phyloP scores from a whole-genome alignment of 64 coral and sea anemone genomes.

The Orbicella faveolata region DNA sequence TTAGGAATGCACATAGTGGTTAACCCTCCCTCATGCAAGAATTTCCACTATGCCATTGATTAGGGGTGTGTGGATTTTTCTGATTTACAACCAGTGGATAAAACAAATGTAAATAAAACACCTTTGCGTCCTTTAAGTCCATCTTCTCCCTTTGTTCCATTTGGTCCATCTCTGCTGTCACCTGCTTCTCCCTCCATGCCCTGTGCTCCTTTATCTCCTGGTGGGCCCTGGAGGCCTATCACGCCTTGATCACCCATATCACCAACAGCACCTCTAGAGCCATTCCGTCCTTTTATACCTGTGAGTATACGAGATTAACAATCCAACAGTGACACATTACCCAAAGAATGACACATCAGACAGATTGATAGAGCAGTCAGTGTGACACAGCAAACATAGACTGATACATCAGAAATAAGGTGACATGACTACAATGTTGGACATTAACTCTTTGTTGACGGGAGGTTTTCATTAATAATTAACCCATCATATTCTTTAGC shows the following conservation, averaged over 20 bases:
- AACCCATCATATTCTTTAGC: too few species aligned
- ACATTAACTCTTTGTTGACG: too few species aligned
- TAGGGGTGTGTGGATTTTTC: too few species aligned
- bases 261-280: slow-evolving; percentile 35
- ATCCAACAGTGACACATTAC: neutral
- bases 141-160: slow-evolving; percentile 42
- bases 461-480: too few species aligned
- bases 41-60: too few species aligned
- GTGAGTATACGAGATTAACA: neutral
- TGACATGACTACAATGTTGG: too few species aligned
- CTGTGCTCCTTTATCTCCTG: slow-evolving; percentile 14
- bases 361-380: too few species aligned
- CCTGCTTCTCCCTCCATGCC: slow-evolving; percentile 48
- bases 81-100: too few species aligned
- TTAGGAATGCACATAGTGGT: too few species aligned
- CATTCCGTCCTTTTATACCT: slow-evolving; percentile 40
- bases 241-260: slow-evolving; percentile 24
- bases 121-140: slow-evolving; percentile 42
- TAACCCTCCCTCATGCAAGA: too few species aligned
- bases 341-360: neutral
- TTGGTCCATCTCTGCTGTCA: slow-evolving; percentile 23
- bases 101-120: neutral
- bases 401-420: too few species aligned
- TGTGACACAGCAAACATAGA: too few species aligned
- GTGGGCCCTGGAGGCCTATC: slow-evolving; percentile 1